Base-by-base conservation (phyloP, 2,113 vertebrate genomes). In the Microtus ochrogaster region DNA sequence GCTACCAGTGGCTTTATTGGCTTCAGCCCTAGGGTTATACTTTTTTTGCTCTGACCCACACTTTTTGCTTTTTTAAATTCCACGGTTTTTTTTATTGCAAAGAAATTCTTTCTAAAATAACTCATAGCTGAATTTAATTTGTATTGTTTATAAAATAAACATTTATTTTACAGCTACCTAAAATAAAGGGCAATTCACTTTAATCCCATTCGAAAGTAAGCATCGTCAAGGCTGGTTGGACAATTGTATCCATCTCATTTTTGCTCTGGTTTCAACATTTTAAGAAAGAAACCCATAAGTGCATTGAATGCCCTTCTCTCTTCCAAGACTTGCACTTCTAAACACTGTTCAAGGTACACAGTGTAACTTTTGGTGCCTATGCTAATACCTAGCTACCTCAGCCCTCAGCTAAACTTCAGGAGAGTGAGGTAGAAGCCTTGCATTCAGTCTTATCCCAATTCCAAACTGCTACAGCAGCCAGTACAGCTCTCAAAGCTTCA, bases 41-140 rank as follows among this genome's bases (percentile, higher is more conserved):
- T 5, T 28, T 66, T 36, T 47, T 84, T 49, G 8, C 28, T 65
- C 66, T 81, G 36, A 5, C 39, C 19, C 16, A 89, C 76, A 81
- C 66, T 41, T 12, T 12, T 88, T 90, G 13, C 12, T 74, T 76
- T 13, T 73, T 70, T 87, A 30, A 28, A 17, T 74, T 41, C 84
- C 3, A 28, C n/a, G 5, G 33, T 65, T 66, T 47, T 47, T 85
- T 63, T 36, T 91, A 22, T 81, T 49, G 91, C 7, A 9, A n/a
- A 97, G 16, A 89, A 3, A 68, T 33, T 82, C 28, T 77, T 76
- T 93, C 65, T 41, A 88, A 92, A 95, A 66, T 55, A n/a, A 30
- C 30, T 41, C 12, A 81, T 17, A 44, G 1, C 4, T 36, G 10
- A 89, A 14, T 87, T 81, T 85, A 14, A 84, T 24, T 10, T 81